Conservation (phyloP, 2,113 vertebrate genomes). For the Oxyura jamaicensis region DNA sequence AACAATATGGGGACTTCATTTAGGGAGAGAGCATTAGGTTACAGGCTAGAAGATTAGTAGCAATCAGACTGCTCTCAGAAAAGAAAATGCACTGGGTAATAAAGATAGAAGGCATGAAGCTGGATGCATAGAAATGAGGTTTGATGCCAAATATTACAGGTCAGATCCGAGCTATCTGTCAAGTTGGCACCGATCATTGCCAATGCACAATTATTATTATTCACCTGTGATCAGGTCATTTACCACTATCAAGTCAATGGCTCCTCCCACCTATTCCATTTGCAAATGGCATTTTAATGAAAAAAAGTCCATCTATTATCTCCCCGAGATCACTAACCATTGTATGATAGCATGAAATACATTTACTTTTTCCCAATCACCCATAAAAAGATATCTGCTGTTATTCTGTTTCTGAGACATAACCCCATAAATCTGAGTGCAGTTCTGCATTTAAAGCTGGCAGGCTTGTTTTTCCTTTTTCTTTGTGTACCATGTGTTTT, state of each 20-base stretch:
- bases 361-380: conserved; percentile 17
- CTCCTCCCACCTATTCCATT: conserved; percentile 44
- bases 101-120: conserved; percentile 56
- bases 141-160: conserved; percentile 50
- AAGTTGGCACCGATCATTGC: conserved; percentile 42
- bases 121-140: conserved; percentile 58
- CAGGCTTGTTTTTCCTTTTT: conserved; percentile 48
- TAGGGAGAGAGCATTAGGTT: conserved; percentile 64
- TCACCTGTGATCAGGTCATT: conserved; percentile 58
- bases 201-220: conserved; percentile 24
- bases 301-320: conserved; percentile 26
- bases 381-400: conserved; percentile 29
- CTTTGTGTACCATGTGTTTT: conserved; percentile 50
- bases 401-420: conserved; percentile 22
- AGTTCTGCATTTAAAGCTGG: conserved; percentile 29
- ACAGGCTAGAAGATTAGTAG: conserved; percentile 58
- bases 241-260: conserved; percentile 3
- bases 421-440: conserved; percentile 31
- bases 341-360: conserved; percentile 22
- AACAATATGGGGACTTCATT: conserved; percentile 57
- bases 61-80: conserved; percentile 52
- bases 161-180: conserved; percentile 50
- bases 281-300: conserved; percentile 56
- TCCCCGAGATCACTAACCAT: conserved; percentile 13
- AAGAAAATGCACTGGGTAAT: conserved; percentile 58